Conservation (phyloP, 2,797 vertebrate genomes). For the Poeciliopsis turneri region DNA sequence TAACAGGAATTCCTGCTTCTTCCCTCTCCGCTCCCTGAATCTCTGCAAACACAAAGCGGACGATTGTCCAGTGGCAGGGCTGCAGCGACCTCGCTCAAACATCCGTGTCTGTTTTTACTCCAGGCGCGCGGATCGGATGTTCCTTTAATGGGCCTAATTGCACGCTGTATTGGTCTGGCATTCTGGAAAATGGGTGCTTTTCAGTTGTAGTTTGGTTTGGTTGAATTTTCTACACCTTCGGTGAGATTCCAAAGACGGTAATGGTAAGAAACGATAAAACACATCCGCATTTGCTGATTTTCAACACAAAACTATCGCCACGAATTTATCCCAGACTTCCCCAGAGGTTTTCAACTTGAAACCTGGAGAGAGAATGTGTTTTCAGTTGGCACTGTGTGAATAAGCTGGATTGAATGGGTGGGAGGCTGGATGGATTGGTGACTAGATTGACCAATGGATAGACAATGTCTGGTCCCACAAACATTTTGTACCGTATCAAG, state of each 20-base stretch:
- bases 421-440: not conserved
- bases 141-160: slow-evolving; percentile 72
- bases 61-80: slow-evolving; percentile 76
- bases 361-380: not conserved
- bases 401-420: not conserved
- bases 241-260: slow-evolving; percentile 2
- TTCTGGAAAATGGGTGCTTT: slow-evolving; percentile 51
- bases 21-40: slow-evolving; percentile 27
- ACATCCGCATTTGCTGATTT: not conserved
- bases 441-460: not conserved
- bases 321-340: not conserved
- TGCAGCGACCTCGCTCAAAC: slow-evolving; percentile 70
- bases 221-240: not conserved
- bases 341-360: not conserved
- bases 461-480: not conserved
- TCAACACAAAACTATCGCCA: not conserved
- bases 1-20: slow-evolving; percentile 78
- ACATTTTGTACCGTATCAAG: not conserved
- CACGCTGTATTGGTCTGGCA: slow-evolving; percentile 54
- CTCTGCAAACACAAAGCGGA: slow-evolving; percentile 80
- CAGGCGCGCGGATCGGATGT: slow-evolving; percentile 62
- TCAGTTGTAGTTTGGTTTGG: slow-evolving; percentile 22
- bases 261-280: not conserved
- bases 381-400: not conserved
- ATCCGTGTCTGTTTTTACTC: slow-evolving; percentile 78